These are phyloP conservation scores for Eciton burchellii DNA, from an alignment of 1,140 invertebrate species.

Conservation along the genomic window DNA sequence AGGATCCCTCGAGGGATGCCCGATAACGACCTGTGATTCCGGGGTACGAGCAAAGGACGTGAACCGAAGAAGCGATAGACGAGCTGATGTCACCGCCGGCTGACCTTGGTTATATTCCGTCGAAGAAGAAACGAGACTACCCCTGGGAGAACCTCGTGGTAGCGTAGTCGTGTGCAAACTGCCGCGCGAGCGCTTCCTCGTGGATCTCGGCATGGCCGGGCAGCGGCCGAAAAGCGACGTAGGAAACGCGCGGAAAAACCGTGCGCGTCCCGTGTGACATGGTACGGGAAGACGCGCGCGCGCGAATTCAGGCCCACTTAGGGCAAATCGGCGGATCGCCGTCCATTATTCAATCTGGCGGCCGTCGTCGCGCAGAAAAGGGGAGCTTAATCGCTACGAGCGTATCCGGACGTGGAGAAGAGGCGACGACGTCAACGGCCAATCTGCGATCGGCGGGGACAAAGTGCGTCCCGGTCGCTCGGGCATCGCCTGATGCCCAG, in stretches of 20 bases:
- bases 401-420: slow-evolving; percentile 62
- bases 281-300: neutral
- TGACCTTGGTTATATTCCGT: slow-evolving; percentile 62
- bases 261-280: slow-evolving; percentile 34
- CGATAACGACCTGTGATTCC: slow-evolving; percentile 52
- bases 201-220: neutral
- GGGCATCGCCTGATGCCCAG: neutral
- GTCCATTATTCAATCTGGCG: slow-evolving; percentile 77
- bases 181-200: slow-evolving; percentile 24
- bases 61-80: neutral
- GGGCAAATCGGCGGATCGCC: slow-evolving; percentile 66
- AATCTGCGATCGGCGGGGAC: slow-evolving; percentile 65
- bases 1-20: slow-evolving; percentile 45
- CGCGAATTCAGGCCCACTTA: slow-evolving; percentile 75
- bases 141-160: slow-evolving; percentile 42
- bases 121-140: slow-evolving; percentile 14
- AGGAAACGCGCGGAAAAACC: slow-evolving; percentile 51
- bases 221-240: neutral
- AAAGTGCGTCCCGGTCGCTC: slow-evolving; percentile 23
- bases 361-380: slow-evolving; percentile 67
- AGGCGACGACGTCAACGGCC: slow-evolving; percentile 72
- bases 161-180: slow-evolving; percentile 67
- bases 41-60: slow-evolving; percentile 8
- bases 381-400: slow-evolving; percentile 67
- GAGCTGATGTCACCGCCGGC: neutral